Evolutionary conservation across 1,140 invertebrate species (phyloP).

Genomic region (Patella vulgata): DNA sequence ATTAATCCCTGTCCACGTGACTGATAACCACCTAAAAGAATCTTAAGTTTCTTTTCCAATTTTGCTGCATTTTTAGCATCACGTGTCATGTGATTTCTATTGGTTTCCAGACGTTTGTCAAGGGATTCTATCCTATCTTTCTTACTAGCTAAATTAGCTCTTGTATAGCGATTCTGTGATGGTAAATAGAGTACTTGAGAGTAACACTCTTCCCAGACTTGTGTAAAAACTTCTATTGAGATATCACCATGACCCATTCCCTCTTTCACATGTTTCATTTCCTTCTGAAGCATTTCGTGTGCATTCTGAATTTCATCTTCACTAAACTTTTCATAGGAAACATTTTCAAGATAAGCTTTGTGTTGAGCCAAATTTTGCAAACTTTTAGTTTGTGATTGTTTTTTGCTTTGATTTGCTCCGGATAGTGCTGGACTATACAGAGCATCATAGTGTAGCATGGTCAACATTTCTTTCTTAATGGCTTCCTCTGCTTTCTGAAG

Average conservation of each 20-base stretch:
- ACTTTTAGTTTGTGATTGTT: constrained; percentile 62
- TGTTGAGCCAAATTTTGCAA: constrained; percentile 74
- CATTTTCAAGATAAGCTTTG: constrained; percentile 82
- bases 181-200: constrained; percentile 87
- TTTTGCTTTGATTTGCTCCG: constrained; percentile 48
- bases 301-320: constrained; percentile 79
- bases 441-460: constrained; percentile 90
- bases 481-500: constrained; percentile 95
- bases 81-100: constrained; percentile 91
- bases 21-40: constrained; percentile 92
- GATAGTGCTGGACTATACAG: constrained; percentile 68
- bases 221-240: constrained; percentile 87
- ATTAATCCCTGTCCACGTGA: constrained; percentile 84
- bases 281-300: constrained; percentile 76
- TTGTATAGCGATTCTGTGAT: constrained; percentile 88
- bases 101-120: constrained; percentile 92
- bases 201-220: constrained; percentile 98
- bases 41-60: constrained; percentile 97
- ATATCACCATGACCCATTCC: constrained; percentile 96
- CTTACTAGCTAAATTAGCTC: constrained; percentile 93
- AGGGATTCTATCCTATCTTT: constrained; percentile 94
- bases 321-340: constrained; percentile 82
- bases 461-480: constrained; percentile 97
- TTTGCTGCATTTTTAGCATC: constrained; percentile 97
- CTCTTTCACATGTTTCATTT: constrained; percentile 90